Evolutionary conservation across 1,140 invertebrate species (phyloP).

Genomic region (Zaprionus vittiger): DNA sequence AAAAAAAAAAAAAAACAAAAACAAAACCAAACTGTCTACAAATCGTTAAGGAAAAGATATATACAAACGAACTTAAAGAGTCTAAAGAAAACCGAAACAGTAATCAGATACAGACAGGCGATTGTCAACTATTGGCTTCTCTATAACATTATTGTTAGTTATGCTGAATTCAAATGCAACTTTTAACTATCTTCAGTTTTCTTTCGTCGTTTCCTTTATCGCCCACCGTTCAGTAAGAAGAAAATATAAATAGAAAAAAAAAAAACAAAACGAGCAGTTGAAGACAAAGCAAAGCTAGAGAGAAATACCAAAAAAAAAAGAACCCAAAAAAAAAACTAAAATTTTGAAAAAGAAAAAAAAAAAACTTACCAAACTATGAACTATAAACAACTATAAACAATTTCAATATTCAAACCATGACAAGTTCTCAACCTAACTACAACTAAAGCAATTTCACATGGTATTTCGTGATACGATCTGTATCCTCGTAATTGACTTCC

Average conservation of each 20-base stretch:
- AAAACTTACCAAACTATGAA: constrained; percentile 22
- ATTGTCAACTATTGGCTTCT: constrained; percentile 30
- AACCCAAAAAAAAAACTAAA: constrained; percentile 1
- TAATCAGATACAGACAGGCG: constrained; percentile 1
- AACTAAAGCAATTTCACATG: constrained; percentile 30
- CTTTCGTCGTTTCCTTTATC: constrained; percentile 45
- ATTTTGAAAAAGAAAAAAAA: background rate
- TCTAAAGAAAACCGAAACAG: background rate
- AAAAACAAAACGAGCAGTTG: background rate
- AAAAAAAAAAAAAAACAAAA: constrained; percentile 19
- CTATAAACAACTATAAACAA: constrained; percentile 9
- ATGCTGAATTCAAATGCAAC: constrained; percentile 26
- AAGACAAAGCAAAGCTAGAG: constrained; percentile 3
- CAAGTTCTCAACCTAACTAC: constrained; percentile 21
- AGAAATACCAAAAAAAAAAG: background rate
- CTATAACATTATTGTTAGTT: constrained; percentile 19
- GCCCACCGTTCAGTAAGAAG: constrained; percentile 42
- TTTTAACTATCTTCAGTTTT: constrained; percentile 28
- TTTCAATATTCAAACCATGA: constrained; percentile 2
- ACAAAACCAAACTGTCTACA: constrained; percentile 2
- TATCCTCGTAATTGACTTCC: constrained; percentile 18
- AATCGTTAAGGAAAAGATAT: constrained; percentile 8
- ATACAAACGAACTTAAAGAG: background rate
- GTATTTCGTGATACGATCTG: constrained; percentile 25
- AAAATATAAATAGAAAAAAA: background rate